Conservation (phyloP, 2,797 vertebrate genomes). For the Typhlichthys subterraneus region DNA sequence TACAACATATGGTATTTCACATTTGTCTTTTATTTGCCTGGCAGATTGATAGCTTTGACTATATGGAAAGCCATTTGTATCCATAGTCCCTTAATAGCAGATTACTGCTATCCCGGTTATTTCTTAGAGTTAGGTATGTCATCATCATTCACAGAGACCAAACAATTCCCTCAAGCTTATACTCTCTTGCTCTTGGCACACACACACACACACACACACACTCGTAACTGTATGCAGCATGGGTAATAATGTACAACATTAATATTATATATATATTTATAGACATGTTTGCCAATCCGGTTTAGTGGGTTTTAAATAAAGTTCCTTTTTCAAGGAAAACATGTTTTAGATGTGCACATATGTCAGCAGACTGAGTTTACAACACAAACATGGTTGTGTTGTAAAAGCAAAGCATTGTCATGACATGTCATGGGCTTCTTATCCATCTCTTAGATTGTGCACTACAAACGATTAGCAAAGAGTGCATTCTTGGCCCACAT, state of each 20-base stretch:
- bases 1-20: no score
- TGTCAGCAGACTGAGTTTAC: no score
- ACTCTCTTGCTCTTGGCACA: no score
- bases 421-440: slow-evolving; percentile 3
- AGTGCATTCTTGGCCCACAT: neutral
- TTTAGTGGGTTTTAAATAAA: slow-evolving; percentile 10
- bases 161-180: neutral
- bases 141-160: slow-evolving; percentile 13
- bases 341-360: neutral
- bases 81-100: no score
- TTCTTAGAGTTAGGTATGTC: slow-evolving; percentile 8
- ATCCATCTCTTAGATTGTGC: slow-evolving; percentile 4
- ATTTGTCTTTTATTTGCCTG: no score
- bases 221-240: neutral
- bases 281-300: neutral
- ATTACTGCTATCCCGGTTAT: neutral
- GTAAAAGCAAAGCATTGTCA: no score
- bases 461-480: neutral
- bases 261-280: slow-evolving; percentile 5
- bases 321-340: slow-evolving; percentile 1
- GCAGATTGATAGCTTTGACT: no score
- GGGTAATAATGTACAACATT: slow-evolving; percentile 1
- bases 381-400: no score
- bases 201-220: no score
- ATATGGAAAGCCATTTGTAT: no score